A percentile compares a stretch with the other conserved stretches of the same genome.
Evolutionary conservation across 1,140 invertebrate species (phyloP).

Genomic region (Drosophila erecta): DNA sequence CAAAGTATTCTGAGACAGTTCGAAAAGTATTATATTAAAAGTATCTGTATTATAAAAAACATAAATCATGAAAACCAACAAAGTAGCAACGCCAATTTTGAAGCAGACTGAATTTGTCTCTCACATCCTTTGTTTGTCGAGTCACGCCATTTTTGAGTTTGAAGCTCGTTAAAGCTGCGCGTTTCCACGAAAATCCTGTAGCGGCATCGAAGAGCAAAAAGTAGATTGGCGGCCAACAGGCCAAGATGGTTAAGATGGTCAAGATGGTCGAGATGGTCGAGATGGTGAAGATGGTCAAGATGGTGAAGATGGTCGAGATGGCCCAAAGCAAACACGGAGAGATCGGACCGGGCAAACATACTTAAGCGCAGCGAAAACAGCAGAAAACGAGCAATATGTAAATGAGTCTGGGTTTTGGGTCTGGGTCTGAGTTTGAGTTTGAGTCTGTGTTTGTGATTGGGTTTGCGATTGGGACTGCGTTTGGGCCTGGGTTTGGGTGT

Average conservation of each 20-base stretch:
- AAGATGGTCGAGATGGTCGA: constrained; percentile 16
- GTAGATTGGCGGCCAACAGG: constrained; percentile 31
- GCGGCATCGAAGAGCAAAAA: constrained; percentile 29
- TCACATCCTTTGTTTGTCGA: constrained; percentile 50
- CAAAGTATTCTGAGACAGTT: no score
- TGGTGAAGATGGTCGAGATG: constrained; percentile 28
- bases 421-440: constrained; percentile 25
- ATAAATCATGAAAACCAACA: no score
- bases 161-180: constrained; percentile 46
- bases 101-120: constrained; percentile 14
- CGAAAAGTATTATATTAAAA: no score
- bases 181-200: constrained; percentile 64
- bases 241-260: constrained; percentile 17
- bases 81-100: no score
- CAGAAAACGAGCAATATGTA: constrained; percentile 66
- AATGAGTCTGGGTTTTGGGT: constrained; percentile 65
- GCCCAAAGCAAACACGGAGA: constrained; percentile 35
- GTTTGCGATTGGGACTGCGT: constrained; percentile 36
- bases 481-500: constrained; percentile 16
- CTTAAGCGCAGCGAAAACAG: constrained; percentile 72
- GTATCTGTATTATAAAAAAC: background rate
- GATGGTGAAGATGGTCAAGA: constrained; percentile 30
- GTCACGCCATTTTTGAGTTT: constrained; percentile 57
- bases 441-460: constrained; percentile 45
- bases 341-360: constrained; percentile 66